Base-by-base conservation (phyloP, 2,797 vertebrate species). In the Tympanoctomys barrerae region DNA sequence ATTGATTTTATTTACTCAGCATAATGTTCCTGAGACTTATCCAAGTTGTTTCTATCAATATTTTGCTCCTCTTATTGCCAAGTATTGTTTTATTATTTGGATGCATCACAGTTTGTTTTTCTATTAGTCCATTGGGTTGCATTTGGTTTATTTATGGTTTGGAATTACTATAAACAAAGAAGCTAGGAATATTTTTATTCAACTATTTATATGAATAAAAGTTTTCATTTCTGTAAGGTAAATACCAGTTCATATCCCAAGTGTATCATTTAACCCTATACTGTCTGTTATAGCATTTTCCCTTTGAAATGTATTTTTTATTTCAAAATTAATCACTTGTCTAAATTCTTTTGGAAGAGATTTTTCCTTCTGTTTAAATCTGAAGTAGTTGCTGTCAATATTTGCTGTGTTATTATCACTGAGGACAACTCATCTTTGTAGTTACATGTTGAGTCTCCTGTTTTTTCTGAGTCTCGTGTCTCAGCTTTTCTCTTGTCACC, bases 221-320 rank as follows among this genome's bases (percentile, higher is more conserved):
- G 66, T 46, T 88, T 93, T 86, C 2, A 66, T 86, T 91, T 91
- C 46, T 86, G 33, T 89, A 66, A 66, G 9, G 14, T 93, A 66
- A 89, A 84, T 46, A 57, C 49, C 18, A 77, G 49, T 77, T 11
- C 39, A 83, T 64, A n/a, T 68, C 39, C 19, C 26, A 78, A 36
- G 68, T 87, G 93, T 62, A 6, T 89, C 11, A 85, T 11, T 22
- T 88, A 52, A 78, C 26, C 6, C 42, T 85, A 7, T 62, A 24
- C 6, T 80, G 9, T 62, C 16, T 42, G 2, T 77, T 77, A 77
- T 39, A 46, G 36, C 2, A 61, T 28, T 66, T 90, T 64, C 39
- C 28, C 26, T 86, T 26, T 39, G 19, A 1, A 77, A 68, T 10
- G 33, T 62, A 7, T 14, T 82, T 88, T 88, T 94, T 61, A 11